phyloP scores from a whole-genome alignment of 2,888 invertebrate species.

The Amphipyra tragopoginis region DNA sequence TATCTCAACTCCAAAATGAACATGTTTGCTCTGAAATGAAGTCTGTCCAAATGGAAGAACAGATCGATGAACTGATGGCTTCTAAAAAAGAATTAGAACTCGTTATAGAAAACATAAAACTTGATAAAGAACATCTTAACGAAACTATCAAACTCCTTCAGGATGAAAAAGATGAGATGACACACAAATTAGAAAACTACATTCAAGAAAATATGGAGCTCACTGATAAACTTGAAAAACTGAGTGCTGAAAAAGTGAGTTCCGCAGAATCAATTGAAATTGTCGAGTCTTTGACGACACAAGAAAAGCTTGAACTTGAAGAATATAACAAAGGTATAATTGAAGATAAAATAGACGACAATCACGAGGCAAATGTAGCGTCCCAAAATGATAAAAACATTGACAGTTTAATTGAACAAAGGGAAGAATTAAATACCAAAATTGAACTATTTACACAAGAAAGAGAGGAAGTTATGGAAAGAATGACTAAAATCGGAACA shows the following conservation, averaged over 20 bases:
- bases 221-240: constrained; percentile 92
- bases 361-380: constrained; percentile 58
- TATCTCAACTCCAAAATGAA: constrained; percentile 91
- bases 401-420: constrained; percentile 91
- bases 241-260: constrained; percentile 93
- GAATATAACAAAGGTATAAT: constrained; percentile 91
- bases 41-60: constrained; percentile 94
- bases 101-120: constrained; percentile 84
- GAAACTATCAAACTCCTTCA: constrained; percentile 89
- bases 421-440: constrained; percentile 91
- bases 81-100: constrained; percentile 86
- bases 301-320: constrained; percentile 92
- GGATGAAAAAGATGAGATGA: constrained; percentile 90
- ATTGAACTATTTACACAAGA: constrained; percentile 93
- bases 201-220: constrained; percentile 94
- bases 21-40: constrained; percentile 94
- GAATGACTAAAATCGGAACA: constrained; percentile 90
- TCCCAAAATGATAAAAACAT: constrained; percentile 88
- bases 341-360: constrained; percentile 66
- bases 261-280: constrained; percentile 94
- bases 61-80: constrained; percentile 90
- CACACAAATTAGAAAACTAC: constrained; percentile 91
- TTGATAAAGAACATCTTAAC: constrained; percentile 88
- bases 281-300: constrained; percentile 92
- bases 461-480: constrained; percentile 92